Evolutionary conservation across 2,888 invertebrate species (phyloP).

Genomic region (Perdita meconis): DNA sequence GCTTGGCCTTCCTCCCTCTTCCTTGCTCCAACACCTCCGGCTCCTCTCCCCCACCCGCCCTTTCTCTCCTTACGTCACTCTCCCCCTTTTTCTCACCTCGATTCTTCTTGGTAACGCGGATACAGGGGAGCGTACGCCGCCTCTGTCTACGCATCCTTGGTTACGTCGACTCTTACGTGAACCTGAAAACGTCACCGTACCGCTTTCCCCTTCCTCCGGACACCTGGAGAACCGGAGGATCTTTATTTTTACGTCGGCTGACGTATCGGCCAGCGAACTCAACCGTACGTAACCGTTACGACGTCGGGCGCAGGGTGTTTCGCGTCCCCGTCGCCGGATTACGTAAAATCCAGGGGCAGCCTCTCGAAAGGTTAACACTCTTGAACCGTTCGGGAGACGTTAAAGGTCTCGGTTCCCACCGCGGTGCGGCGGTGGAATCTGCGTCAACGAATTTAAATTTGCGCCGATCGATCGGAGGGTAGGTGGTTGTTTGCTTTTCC

Average conservation of each 20-base stretch:
- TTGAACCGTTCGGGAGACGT: not conserved
- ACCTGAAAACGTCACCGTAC: constrained; percentile 48
- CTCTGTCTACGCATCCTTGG: constrained; percentile 39
- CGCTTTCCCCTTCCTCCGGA: constrained; percentile 7
- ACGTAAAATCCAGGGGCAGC: constrained; percentile 17
- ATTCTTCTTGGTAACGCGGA: constrained; percentile 37
- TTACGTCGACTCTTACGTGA: constrained; percentile 60
- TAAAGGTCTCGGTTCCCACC: no score
- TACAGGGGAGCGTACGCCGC: constrained; percentile 29
- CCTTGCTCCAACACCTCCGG: not conserved
- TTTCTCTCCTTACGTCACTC: constrained; percentile 38
- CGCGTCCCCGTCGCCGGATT: constrained; percentile 21
- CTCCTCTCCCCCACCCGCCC: constrained; percentile 15
- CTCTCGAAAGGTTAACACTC: constrained; percentile 8
- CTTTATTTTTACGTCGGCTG: constrained; percentile 43
- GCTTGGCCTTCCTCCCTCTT: constrained; percentile 39
- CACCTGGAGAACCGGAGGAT: constrained; percentile 8
- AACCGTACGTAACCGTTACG: constrained; percentile 23
- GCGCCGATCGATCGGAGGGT: constrained; percentile 15
- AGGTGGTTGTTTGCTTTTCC: not conserved
- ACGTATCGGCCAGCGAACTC: constrained; percentile 8
- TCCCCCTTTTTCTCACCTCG: constrained; percentile 35
- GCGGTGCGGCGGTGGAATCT: not conserved
- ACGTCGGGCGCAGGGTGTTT: constrained; percentile 26
- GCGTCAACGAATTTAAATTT: constrained; percentile 12